Percentiles rank a stretch among this genome's conserved stretches.
Evolutionary conservation across 2,113 vertebrate genomes (phyloP).

Genomic region (Tursiops truncatus): DNA sequence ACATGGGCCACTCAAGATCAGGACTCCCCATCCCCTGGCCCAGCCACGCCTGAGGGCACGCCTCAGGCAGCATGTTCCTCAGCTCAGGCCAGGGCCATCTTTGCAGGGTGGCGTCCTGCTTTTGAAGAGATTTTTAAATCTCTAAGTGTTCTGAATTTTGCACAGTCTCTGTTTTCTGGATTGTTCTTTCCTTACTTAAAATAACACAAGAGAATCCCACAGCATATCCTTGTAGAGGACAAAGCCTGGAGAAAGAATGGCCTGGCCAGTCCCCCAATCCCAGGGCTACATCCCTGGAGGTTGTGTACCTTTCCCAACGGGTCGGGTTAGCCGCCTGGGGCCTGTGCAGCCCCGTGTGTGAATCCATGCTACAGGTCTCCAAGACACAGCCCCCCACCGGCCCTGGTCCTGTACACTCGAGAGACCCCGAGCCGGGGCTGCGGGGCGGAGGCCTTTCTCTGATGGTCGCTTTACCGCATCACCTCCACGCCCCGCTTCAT

Average conservation of each 20-base stretch:
- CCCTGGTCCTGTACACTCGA: neutral
- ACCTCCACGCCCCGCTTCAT: accelerated
- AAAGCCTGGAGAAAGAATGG: neutral
- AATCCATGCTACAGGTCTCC: neutral
- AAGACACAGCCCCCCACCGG: too few relatives aligned
- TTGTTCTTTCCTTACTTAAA: neutral
- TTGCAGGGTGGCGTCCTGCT: neutral
- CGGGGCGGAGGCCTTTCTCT: neutral
- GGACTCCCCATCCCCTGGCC: neutral
- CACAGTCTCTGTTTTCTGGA: too few relatives aligned
- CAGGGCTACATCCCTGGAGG: neutral
- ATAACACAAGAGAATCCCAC: neutral
- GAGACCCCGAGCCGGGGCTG: neutral
- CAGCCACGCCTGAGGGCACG: accelerated
- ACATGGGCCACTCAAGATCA: accelerated
- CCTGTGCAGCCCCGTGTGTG: neutral
- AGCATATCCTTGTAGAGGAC: neutral
- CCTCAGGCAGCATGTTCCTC: neutral
- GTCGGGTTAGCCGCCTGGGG: too few relatives aligned
- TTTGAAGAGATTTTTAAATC: neutral
- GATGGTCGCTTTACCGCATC: neutral
- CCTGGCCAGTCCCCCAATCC: neutral
- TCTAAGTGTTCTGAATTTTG: neutral
- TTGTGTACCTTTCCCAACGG: accelerated
- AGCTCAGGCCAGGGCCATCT: accelerated